These are phyloP conservation scores for Borostomias antarcticus DNA, from an alignment of 2,797 vertebrate genomes.

Conservation along the genomic window DNA sequence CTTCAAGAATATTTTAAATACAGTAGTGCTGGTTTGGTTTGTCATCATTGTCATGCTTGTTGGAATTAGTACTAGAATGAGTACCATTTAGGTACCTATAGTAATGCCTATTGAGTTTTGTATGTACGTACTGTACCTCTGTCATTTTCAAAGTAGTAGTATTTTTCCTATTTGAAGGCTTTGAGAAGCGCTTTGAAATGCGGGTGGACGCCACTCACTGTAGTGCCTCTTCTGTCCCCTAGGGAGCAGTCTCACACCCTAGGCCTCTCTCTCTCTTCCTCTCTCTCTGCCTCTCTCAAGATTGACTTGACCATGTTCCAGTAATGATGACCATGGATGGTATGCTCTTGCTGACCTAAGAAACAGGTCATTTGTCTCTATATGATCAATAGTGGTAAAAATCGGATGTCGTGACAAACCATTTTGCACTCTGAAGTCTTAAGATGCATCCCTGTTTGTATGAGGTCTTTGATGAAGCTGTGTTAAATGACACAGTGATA, in stretches of 20 bases:
- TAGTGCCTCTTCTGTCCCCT: slow-evolving; percentile 17
- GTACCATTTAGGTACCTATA: slow-evolving; percentile 42
- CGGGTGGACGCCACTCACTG: slow-evolving; percentile 25
- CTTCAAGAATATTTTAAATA: slow-evolving; percentile 32
- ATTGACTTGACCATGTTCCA: slow-evolving; percentile 17
- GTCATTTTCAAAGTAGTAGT: background rate
- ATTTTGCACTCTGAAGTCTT: slow-evolving; percentile 76
- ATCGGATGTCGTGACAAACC: slow-evolving; percentile 40
- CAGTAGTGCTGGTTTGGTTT: slow-evolving; percentile 40
- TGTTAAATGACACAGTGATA: slow-evolving; percentile 38
- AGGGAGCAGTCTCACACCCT: slow-evolving; percentile 18
- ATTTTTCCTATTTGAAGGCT: background rate
- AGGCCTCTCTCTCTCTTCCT: slow-evolving; percentile 28
- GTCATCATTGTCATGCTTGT: slow-evolving; percentile 39
- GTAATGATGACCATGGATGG: background rate
- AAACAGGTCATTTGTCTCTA: slow-evolving; percentile 23
- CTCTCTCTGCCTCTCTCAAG: slow-evolving; percentile 27
- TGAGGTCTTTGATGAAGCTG: slow-evolving; percentile 26
- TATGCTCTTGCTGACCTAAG: slow-evolving; percentile 26
- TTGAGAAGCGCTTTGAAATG: slow-evolving; percentile 16
- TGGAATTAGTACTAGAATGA: slow-evolving; percentile 33
- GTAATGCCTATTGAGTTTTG: slow-evolving; percentile 30
- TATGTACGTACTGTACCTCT: slow-evolving; percentile 56
- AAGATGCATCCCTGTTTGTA: slow-evolving; percentile 53
- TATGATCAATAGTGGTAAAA: slow-evolving; percentile 24